Evolutionary conservation across 2,888 invertebrate species (phyloP), one percentile per base, ranked within the genome.

Genomic region (Acleris holmiana): DNA sequence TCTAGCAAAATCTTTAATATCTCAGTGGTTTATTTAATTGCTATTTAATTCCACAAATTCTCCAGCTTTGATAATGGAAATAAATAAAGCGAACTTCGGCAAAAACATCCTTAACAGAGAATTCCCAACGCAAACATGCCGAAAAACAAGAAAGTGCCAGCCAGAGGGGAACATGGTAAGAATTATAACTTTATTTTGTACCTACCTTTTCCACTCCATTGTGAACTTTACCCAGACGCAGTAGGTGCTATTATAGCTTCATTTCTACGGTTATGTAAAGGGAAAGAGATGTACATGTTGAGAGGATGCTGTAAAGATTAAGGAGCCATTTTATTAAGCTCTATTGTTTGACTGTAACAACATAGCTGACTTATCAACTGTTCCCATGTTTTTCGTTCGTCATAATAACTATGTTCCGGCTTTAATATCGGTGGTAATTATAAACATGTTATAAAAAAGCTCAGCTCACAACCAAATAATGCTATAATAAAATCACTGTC

Each of bases 111-210:
- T 48, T 41, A 40, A 59, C 29, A 17, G 44, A 41, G 57, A 47
- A 53, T 47, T 54, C 58, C 41, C 53, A 23, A 8, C 40, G 59
- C 49, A 41, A 57, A 62, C 67, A 55, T 8, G 44, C 41, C 48
- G 48, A 60, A 57, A 66, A 66, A 57, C 66, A 66, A 19, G 51
- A 58, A 66, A 51, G 35, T 35, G 35, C 56, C 40, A 55, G 51
- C 19, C 41, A 25, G n/a, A 50, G 58, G 56, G 58, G 56, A 59
- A 50, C 23, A 53, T 19, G 15, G 53, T 51, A 68, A 68, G 69
- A 69, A 61, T 72, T 72, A 72, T 68, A 68, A 69, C 67, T 69
- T 69, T 71, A 68, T 69, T 72, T 69, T 71, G 41, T 57, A 49
- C 25, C 44, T 44, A 48, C 29, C 46, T 47, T 21, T 10, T 15